Percentiles rank a stretch among this genome's conserved stretches.
Conservation (phyloP, 1,140 invertebrate species). For the Chelonus insularis region DNA sequence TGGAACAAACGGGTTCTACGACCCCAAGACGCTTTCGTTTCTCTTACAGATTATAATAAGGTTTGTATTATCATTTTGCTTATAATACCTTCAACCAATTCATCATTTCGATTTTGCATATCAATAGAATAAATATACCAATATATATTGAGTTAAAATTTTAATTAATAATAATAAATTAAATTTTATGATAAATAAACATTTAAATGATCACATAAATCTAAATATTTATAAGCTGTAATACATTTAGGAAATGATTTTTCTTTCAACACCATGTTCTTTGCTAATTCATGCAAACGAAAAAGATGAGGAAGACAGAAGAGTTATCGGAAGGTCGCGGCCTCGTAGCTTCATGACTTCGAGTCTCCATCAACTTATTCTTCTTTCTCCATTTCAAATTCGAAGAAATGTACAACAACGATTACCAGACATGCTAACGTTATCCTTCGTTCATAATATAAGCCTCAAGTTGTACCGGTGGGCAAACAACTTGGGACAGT, state of each 20-base stretch:
- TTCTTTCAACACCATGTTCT: neutral
- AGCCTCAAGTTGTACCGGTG: constrained; percentile 9
- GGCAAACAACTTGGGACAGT: constrained; percentile 19
- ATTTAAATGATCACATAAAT: too few species aligned
- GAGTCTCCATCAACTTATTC: neutral
- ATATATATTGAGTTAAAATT: too few species aligned
- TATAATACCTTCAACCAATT: too few species aligned
- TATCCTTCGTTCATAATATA: constrained; percentile 24
- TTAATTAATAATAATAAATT: too few species aligned
- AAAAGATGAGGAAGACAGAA: neutral
- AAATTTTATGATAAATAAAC: too few species aligned
- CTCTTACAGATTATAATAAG: neutral
- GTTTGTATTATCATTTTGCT: neutral
- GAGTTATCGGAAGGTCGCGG: neutral
- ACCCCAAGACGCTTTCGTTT: neutral
- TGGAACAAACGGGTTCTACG: constrained; percentile 19
- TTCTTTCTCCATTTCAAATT: neutral
- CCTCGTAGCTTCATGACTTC: neutral
- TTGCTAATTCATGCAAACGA: too few species aligned
- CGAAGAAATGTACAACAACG: neutral
- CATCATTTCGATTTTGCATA: too few species aligned
- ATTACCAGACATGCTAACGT: neutral
- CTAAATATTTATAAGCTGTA: too few species aligned
- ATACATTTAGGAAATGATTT: too few species aligned
- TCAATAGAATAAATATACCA: too few species aligned